Percentiles rank a stretch among this genome's conserved stretches.
Evolutionary conservation across 1,140 invertebrate species (phyloP).

Genomic region (Cherax quadricarinatus): DNA sequence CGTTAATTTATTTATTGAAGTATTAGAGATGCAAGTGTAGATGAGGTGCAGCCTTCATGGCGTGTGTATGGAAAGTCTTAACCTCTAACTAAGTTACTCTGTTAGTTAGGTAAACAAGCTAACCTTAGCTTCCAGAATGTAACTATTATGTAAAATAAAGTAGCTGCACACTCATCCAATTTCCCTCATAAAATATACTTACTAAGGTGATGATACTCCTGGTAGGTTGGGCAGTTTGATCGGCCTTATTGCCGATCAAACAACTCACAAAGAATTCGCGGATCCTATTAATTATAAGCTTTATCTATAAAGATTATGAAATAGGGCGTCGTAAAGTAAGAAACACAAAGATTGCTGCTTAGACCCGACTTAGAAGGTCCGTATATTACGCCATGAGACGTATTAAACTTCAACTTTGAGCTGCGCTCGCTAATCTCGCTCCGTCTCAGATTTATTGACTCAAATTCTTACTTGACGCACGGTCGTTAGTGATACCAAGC

Average conservation of each 20-base stretch:
- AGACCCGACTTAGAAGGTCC: background rate
- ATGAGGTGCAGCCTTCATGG: too few species aligned
- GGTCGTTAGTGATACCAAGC: conserved; percentile 20
- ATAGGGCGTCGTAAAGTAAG: background rate
- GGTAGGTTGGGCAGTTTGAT: background rate
- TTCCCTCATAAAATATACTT: too few species aligned
- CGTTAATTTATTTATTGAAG: too few species aligned
- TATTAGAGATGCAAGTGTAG: too few species aligned
- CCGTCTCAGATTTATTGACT: background rate
- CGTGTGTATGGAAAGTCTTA: too few species aligned
- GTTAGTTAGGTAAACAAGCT: too few species aligned
- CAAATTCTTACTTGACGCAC: conserved; percentile 20
- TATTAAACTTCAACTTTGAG: conserved; percentile 16
- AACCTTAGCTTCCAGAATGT: too few species aligned
- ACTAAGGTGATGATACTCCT: background rate
- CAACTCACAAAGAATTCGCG: conserved; percentile 16
- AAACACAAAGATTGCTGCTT: background rate
- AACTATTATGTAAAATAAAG: too few species aligned
- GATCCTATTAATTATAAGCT: conserved; percentile 21
- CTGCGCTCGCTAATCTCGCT: background rate
- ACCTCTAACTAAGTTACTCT: too few species aligned
- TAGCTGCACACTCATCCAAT: too few species aligned
- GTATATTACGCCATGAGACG: background rate
- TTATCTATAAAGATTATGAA: conserved; percentile 27
- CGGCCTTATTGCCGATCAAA: conserved; percentile 14